Percentiles rank a stretch among this genome's conserved stretches.
Conservation (phyloP, 2,797 vertebrate species). For the Lepidocolaptes lacrymiger region DNA sequence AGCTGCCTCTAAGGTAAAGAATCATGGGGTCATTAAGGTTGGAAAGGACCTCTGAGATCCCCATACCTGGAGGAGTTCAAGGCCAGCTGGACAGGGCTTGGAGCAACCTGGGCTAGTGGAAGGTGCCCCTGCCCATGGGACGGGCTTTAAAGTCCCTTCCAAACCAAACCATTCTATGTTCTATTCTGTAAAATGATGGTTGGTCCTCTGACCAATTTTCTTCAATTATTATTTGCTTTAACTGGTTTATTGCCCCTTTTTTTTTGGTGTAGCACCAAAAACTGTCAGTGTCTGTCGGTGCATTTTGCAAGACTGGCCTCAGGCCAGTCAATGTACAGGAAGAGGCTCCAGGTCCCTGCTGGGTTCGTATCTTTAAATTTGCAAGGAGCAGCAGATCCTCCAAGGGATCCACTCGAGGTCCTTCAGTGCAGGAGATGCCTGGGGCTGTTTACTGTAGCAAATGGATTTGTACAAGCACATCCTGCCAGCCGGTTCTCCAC, state of each 20-base stretch:
- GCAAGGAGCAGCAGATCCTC: background rate
- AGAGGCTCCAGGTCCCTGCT: background rate
- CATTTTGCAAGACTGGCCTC: background rate
- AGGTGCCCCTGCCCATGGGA: background rate
- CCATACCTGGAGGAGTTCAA: background rate
- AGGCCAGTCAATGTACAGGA: background rate
- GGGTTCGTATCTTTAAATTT: background rate
- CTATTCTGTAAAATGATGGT: background rate
- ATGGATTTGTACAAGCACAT: background rate
- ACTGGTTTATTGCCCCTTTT: background rate
- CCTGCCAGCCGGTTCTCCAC: background rate
- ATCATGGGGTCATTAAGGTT: background rate
- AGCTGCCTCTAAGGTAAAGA: background rate
- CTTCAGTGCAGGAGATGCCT: background rate
- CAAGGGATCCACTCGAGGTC: background rate
- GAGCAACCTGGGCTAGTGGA: background rate
- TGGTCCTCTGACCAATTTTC: background rate
- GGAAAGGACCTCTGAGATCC: background rate
- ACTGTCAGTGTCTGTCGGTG: background rate
- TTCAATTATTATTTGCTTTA: background rate
- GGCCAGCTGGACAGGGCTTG: background rate
- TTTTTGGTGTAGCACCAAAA: background rate
- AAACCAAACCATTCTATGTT: background rate
- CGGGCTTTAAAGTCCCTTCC: background rate
- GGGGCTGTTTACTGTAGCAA: slow-evolving; percentile 36